These are phyloP conservation scores for Lasioglossum albipes DNA, from an alignment of 1,140 invertebrate genomes.

Conservation along the genomic window DNA sequence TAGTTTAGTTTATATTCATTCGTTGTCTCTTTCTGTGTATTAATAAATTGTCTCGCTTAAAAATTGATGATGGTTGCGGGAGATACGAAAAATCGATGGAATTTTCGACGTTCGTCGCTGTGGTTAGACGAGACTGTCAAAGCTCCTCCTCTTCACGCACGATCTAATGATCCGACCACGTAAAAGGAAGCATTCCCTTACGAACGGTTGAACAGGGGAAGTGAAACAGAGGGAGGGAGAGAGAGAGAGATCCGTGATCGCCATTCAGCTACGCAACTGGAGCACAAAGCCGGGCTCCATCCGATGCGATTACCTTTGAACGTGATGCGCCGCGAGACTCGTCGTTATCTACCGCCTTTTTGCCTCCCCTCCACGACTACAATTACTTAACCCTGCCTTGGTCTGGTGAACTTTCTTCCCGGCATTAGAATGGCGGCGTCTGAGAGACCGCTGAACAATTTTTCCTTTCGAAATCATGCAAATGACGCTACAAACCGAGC, in stretches of 20 bases:
- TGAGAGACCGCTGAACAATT: background rate
- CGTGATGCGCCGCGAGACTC: background rate
- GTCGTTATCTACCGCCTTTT: background rate
- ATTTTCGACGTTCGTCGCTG: background rate
- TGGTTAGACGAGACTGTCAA: background rate
- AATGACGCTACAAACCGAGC: too few species aligned
- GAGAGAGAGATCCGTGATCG: background rate
- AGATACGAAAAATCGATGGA: too few species aligned
- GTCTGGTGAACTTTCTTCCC: too few species aligned
- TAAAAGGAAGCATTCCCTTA: constrained; percentile 16
- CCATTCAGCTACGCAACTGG: constrained; percentile 32
- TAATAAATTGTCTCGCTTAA: too few species aligned
- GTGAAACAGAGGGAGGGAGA: background rate
- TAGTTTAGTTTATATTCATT: too few species aligned
- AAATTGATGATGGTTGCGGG: too few species aligned
- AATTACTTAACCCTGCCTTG: background rate
- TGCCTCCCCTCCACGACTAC: background rate
- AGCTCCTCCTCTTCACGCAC: background rate
- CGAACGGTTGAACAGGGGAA: constrained; percentile 2
- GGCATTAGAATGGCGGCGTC: background rate
- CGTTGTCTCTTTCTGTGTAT: too few species aligned
- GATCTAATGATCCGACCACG: constrained; percentile 23
- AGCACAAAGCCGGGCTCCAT: constrained; percentile 21
- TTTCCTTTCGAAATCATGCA: background rate
- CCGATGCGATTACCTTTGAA: constrained; percentile 25